Conservation (phyloP, 2,888 invertebrate species). For the Lasioglossum leucozonium region DNA sequence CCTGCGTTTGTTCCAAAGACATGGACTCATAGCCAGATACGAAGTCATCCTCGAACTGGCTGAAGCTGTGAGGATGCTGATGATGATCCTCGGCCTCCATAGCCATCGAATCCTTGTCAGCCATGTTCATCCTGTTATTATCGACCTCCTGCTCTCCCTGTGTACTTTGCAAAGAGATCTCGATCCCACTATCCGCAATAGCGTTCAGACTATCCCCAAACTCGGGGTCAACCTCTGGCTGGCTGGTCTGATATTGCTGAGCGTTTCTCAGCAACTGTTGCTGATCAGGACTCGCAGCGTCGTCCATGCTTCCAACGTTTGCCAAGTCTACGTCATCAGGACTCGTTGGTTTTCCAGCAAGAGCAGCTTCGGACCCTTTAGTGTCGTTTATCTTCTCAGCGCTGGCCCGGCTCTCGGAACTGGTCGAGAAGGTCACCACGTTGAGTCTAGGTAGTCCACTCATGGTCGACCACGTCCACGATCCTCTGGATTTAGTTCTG, state of each 20-base stretch:
- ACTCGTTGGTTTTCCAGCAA: neutral
- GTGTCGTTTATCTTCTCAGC: neutral
- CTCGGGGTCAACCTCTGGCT: neutral
- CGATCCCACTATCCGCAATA: conserved; percentile 31
- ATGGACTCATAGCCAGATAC: conserved; percentile 34
- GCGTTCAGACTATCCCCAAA: conserved; percentile 25
- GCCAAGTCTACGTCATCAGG: neutral
- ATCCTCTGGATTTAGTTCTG: neutral
- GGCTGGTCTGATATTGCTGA: neutral
- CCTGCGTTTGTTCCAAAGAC: conserved; percentile 13
- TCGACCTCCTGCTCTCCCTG: neutral
- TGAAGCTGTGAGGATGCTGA: neutral
- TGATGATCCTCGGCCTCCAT: neutral
- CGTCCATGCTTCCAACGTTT: neutral
- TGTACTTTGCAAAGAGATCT: conserved; percentile 16
- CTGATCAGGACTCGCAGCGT: neutral
- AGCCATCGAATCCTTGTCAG: neutral
- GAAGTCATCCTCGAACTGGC: conserved; percentile 28
- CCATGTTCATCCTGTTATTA: neutral
- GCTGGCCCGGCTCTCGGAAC: neutral
- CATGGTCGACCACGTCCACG: neutral
- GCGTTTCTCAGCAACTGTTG: neutral
- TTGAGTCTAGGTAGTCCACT: neutral
- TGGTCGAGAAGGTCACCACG: conserved; percentile 1
- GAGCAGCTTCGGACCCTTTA: neutral